Evolutionary conservation across 2,888 invertebrate species (phyloP), one percentile per base, ranked within the genome.

Genomic region (Caenorhabditis angaria): DNA sequence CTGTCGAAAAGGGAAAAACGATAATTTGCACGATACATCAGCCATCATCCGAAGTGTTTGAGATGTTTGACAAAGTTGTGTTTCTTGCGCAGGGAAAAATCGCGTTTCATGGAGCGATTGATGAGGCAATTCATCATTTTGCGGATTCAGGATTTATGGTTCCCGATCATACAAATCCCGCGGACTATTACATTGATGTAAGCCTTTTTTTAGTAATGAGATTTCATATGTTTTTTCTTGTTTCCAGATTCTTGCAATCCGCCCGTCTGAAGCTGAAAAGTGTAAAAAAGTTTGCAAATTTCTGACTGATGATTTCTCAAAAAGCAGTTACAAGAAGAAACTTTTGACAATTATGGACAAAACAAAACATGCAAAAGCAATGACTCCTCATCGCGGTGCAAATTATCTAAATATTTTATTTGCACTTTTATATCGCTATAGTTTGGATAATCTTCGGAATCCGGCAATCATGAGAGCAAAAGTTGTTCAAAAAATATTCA

Each of bases 21-120:
- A 92, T 96, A 62, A 91, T 96, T 27, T 92, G 93, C 86, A 96
- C 96, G 0, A 94, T 97, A 76, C 96, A 96, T 89, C 96, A 96
- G 88, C 96, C 96, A 0, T 94, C 94, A 0, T 95, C 95, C 0
- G 94, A 95, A 88, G 88, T 90, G 24, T 96, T 93, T 87, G 92
- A 93, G 27, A 91, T 95, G 89, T 96, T 96, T 86, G 94, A 95
- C 88, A 93, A 88, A 83, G 82, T 91, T 2, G 82, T 90, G 41
- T 90, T 96, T 68, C 92, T 97, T 92, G 93, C 95, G 0, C 95
- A 95, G 86, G 97, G 97, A 1, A 90, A 94, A 76, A 93, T 93
- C 0, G 95, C 94, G 0, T 91, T 88, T 83, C 87, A 94, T 77
- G 96, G 96, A 1, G 92, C 93, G 0, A 91, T 93, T 0, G 91